A percentile compares a stretch with the other conserved stretches of the same genome.
These are phyloP conservation scores for Brachyhypopomus gauderio DNA, from an alignment of 2,113 vertebrate species.

Conservation along the genomic window DNA sequence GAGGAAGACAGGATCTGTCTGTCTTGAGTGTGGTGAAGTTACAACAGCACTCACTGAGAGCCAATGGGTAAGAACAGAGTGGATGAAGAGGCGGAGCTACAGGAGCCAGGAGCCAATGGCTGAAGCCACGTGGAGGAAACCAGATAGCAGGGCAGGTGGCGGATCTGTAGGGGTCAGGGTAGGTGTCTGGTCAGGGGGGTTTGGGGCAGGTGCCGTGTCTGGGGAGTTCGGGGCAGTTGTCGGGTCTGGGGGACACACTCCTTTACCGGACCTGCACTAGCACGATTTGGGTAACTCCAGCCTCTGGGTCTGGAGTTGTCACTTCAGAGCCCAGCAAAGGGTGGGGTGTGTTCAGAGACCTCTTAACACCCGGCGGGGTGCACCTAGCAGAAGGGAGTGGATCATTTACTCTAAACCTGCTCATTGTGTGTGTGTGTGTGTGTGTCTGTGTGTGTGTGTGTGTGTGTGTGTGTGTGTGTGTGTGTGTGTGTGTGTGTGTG, in stretches of 20 bases:
- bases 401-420: constrained; percentile 61
- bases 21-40: neutral
- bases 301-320: neutral
- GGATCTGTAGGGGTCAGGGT: too few species aligned
- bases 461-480: constrained; percentile 27
- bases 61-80: neutral
- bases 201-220: too few species aligned
- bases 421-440: constrained; percentile 58
- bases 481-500: constrained; percentile 41
- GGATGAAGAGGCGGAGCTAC: too few species aligned
- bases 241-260: too few species aligned
- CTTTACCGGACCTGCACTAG: too few species aligned
- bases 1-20: neutral
- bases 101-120: too few species aligned
- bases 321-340: neutral
- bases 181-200: too few species aligned
- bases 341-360: neutral
- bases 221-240: too few species aligned
- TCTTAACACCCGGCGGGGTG: neutral
- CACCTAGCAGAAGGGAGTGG: neutral
- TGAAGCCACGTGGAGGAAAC: too few species aligned
- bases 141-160: too few species aligned
- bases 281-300: too few species aligned
- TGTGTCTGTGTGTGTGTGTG: constrained; percentile 60
- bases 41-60: neutral